Base-by-base conservation (phyloP, 2,113 vertebrate species). In the Plecturocebus donacophilus region DNA sequence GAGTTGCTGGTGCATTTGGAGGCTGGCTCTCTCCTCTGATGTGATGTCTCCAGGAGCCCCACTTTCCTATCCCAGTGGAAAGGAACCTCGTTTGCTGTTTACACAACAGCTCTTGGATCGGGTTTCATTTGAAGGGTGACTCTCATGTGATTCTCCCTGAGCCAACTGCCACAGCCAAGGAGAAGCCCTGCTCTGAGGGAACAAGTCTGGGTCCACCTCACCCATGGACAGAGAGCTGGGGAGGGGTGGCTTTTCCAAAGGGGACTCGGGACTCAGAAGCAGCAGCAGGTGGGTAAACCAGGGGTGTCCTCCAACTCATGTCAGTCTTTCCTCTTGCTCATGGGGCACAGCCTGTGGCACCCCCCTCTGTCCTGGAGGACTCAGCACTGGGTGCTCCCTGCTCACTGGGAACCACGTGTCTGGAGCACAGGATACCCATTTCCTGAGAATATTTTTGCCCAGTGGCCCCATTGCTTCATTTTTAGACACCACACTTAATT, bases 301-400 rank as follows among this genome's bases (percentile, higher is more conserved):
- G 0, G 11, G 13, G 20, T 1, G 10, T 8, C 47, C 19, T 56
- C 8, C 7, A 4, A 9, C 54, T 82, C 66, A 56, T 23, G 5
- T 13, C 35, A 0, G 2, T 52, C 27, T 20, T 13, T 52, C 27
- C 35, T 3, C 0, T 8, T 8, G 8, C 13, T 89, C 10, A 2
- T 5, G 2, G 30, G 11, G 9, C 32, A 12, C 23, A 32, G 38
- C 32, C 23, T 68, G 5, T 66, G 64, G 38, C 0, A 0, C 19
- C 64, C 40, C 11, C 11, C 58, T 86, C n/a, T 47, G 30, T 35
- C 52, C 64, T 66, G 64, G 81, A 66, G 73, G 42, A 35, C 87
- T 71, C 70, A 45, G 13, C 25, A 16, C 13, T 8, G 7, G 7
- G 5, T 23, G 38, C 16, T 70, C 20, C 38, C 1, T 54, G 66